Conservation (phyloP, 2,888 invertebrate species). For the Caenorhabditis afra region DNA sequence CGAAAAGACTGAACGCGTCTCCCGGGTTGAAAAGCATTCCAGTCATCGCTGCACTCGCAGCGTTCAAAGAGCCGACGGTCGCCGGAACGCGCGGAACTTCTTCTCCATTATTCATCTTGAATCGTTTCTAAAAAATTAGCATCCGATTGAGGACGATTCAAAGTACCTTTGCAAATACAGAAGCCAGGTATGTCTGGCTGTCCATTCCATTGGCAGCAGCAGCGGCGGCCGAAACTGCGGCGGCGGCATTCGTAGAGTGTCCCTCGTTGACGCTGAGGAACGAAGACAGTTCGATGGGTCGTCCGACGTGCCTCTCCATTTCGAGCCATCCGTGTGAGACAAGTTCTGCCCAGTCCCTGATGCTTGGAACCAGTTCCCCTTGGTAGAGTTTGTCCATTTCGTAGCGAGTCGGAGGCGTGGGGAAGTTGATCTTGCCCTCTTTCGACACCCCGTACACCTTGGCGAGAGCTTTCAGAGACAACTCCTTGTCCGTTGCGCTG, state of each 20-base stretch:
- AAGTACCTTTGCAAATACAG: constrained; percentile 36
- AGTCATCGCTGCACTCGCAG: constrained; percentile 49
- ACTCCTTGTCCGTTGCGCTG: constrained; percentile 7
- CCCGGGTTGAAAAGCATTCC: constrained; percentile 50
- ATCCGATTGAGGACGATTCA: not conserved
- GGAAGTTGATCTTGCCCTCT: constrained; percentile 50
- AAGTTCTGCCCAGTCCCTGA: constrained; percentile 44
- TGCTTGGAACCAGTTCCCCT: constrained; percentile 50
- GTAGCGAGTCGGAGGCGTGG: constrained; percentile 17
- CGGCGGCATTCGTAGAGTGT: constrained; percentile 63
- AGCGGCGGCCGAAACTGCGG: constrained; percentile 64
- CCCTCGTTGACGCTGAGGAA: constrained; percentile 28
- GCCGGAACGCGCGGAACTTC: constrained; percentile 55
- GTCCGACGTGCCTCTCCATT: constrained; percentile 52
- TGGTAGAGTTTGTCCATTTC: constrained; percentile 46
- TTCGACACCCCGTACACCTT: constrained; percentile 29
- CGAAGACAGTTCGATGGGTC: constrained; percentile 40
- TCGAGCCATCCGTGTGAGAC: constrained; percentile 51
- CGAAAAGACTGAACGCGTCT: constrained; percentile 41
- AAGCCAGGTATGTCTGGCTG: constrained; percentile 43
- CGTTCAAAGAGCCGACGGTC: constrained; percentile 53
- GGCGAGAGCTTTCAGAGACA: constrained; percentile 29
- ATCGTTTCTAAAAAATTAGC: not conserved
- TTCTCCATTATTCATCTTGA: constrained; percentile 54
- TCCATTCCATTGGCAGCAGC: constrained; percentile 68